Conservation (phyloP, 2,888 invertebrate genomes). For the Dryobota labecula region DNA sequence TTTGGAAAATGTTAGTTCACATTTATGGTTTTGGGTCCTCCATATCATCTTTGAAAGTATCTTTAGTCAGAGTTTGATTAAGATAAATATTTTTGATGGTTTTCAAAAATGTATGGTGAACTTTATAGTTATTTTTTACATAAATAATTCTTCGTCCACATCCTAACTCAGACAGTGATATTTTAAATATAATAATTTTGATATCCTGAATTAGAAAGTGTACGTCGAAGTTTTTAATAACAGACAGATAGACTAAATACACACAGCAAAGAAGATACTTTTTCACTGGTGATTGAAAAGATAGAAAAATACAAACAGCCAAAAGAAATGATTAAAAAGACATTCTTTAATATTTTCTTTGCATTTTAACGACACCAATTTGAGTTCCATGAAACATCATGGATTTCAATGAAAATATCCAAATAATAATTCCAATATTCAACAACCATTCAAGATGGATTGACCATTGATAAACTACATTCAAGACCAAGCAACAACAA, state of each 20-base stretch:
- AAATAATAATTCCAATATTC: slow-evolving; percentile 52
- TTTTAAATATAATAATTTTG: not conserved
- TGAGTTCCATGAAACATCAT: slow-evolving; percentile 28
- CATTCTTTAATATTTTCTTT: slow-evolving; percentile 40
- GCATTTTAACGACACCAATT: slow-evolving; percentile 21
- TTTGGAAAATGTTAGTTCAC: slow-evolving; percentile 5
- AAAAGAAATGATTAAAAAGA: not conserved
- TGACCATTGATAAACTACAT: slow-evolving; percentile 51
- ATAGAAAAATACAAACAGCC: not conserved
- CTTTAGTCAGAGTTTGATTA: not conserved
- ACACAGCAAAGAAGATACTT: slow-evolving; percentile 58
- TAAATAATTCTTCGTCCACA: slow-evolving; percentile 6
- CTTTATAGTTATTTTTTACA: slow-evolving; percentile 1
- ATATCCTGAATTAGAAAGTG: slow-evolving; percentile 22
- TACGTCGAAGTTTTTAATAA: not conserved
- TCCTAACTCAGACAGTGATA: not conserved
- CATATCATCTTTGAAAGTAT: slow-evolving; percentile 26
- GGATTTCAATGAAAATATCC: slow-evolving; percentile 13
- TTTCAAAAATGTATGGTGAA: slow-evolving; percentile 25
- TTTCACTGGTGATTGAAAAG: not conserved
- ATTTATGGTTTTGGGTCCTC: slow-evolving; percentile 12
- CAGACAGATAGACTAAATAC: slow-evolving; percentile 54
- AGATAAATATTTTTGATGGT: not conserved
- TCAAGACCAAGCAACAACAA: not conserved
- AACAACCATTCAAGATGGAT: slow-evolving; percentile 59